Conservation (phyloP, 2,113 vertebrate genomes). For the Perca flavescens region DNA sequence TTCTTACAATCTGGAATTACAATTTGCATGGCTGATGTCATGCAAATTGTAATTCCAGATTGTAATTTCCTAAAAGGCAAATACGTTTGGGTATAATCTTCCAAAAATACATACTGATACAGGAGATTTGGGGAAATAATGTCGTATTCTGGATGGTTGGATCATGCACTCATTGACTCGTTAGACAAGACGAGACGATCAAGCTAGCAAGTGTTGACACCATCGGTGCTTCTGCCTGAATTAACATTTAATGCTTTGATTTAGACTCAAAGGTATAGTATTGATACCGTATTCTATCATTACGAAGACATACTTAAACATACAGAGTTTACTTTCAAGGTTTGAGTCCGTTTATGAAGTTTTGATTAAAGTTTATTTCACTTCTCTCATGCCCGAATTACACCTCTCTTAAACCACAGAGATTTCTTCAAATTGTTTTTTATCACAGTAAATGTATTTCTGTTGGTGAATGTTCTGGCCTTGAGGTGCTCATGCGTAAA, state of each 20-base stretch:
- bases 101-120: neutral
- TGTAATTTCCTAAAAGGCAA: neutral
- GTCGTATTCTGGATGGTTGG: neutral
- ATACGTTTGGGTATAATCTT: neutral
- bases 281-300: neutral
- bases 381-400: neutral
- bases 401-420: constrained; percentile 18
- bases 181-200: neutral
- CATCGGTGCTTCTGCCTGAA: neutral
- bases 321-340: neutral
- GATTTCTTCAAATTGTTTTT: constrained; percentile 42
- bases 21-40: too few relatives aligned
- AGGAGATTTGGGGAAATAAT: neutral
- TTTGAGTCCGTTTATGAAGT: neutral
- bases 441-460: constrained; percentile 48
- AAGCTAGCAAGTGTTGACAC: neutral
- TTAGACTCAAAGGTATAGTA: neutral
- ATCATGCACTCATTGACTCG: neutral
- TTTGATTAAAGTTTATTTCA: constrained; percentile 1
- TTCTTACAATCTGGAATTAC: too few relatives aligned
- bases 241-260: neutral
- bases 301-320: neutral
- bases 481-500: constrained; percentile 52
- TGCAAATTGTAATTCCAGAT: neutral
- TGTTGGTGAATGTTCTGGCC: constrained; percentile 42